Evolutionary conservation across 2,888 invertebrate genomes (phyloP), one percentile per base, ranked within the genome.

Genomic region (Sussaba pulchella): DNA sequence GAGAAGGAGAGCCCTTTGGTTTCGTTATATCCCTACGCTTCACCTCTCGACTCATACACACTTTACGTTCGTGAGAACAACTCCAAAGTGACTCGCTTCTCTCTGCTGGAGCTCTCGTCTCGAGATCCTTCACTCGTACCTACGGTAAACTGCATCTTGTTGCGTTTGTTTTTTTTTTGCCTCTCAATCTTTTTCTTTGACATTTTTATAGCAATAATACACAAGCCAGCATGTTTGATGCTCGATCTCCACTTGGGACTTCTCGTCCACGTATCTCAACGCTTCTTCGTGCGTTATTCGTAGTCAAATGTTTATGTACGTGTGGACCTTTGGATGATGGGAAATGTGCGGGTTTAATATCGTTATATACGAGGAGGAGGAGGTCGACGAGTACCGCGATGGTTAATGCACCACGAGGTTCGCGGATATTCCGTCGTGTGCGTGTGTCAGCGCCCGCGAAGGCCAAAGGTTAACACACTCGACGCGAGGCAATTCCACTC

Each of bases 381-480:
- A 69, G 67, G 14, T 24, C 19, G 54, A 54, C 52, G 52, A 24
- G 54, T n/a, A 21, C 9, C 36, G 50, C n/a, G 45, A n/a, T 31
- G n/a, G n/a, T 17, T 39, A 17, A 31, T 41, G 39, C 52, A 45
- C 24, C 57, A 2, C 31, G 31, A 14, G 31, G n/a, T 36, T 2
- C 54, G 52, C 17, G 17, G 41, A 54, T n/a, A n/a, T n/a, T 9
- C 24, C 8, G 24, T 12, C 24, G 52, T 10, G 52, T 10, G 54
- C 67, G 52, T 52, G 52, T 24, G 52, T 54, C 31, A 31, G 54
- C 57, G n/a, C 17, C 17, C 12, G 17, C 1, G 6, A 24, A 54
- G 67, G 52, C 26, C 52, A 69, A 69, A 69, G 67, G 67, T 69
- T 69, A 69, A 69, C 67, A 69, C 54, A 54, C 67, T 69, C 67